A percentile compares a stretch with the other conserved stretches of the same genome.
Evolutionary conservation across 2,797 vertebrate genomes (phyloP).

Genomic region (Enteromius thamalakanensis): DNA sequence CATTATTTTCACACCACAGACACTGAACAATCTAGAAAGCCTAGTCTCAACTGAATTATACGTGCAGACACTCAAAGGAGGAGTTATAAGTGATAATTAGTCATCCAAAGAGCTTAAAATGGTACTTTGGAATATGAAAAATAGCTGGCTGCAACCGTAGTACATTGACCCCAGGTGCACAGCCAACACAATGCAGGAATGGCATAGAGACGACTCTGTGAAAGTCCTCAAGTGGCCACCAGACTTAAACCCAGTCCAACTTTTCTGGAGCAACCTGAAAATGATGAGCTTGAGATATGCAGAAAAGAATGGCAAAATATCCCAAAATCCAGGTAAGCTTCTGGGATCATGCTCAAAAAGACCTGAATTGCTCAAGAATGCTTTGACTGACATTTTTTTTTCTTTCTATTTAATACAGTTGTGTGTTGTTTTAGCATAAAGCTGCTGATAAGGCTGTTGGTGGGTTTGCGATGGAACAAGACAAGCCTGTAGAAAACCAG

Average conservation of each 20-base stretch:
- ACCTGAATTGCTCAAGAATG: background rate
- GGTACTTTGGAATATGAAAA: background rate
- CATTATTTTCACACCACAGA: background rate
- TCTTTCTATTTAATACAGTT: background rate
- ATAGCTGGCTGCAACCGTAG: background rate
- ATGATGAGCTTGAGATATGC: background rate
- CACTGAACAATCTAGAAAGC: background rate
- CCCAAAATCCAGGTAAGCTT: background rate
- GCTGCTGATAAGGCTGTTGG: slow-evolving; percentile 1
- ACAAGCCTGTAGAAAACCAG: slow-evolving; percentile 57
- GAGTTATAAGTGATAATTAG: background rate
- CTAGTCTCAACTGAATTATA: background rate
- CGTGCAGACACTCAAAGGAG: background rate
- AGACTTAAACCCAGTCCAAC: background rate
- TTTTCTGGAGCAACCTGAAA: background rate
- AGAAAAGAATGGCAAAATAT: background rate
- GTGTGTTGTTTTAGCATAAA: background rate
- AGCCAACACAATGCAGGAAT: background rate
- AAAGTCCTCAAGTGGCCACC: background rate
- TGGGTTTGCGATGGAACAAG: slow-evolving; percentile 47
- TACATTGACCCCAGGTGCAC: background rate
- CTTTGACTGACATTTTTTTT: background rate
- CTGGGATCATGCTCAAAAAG: background rate
- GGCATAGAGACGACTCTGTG: background rate
- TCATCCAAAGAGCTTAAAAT: background rate